Evolutionary conservation across 2,113 vertebrate species (phyloP), one percentile per base, ranked within the genome.

Genomic region (Mustela nigripes): DNA sequence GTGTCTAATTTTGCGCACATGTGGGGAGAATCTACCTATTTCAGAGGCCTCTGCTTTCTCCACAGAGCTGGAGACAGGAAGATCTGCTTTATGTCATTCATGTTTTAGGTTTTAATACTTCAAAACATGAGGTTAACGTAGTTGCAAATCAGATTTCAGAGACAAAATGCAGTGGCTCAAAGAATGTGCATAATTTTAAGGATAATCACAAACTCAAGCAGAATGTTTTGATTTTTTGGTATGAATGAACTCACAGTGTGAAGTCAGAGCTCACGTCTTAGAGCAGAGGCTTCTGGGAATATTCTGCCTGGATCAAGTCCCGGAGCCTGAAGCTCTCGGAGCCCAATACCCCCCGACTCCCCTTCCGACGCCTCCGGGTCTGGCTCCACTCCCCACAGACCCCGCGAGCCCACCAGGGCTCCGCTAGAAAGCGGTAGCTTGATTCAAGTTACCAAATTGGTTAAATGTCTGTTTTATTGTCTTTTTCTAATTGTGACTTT

Each of bases 331-430:
- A 93, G 94, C 63, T 74, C 85, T 96, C 88, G 93, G 82, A 97
- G 98, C 94, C 92, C 98, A 94, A 11, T 4, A 7, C 73, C 6
- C 1, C 21, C 73, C 6, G 11, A 26, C 98, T 98, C 98, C 98
- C 98, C 98, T 98, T 98, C 99, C 98, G 95, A 99, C 99, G 99
- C 99, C 98, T 99, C 99, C 99, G 98, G 99, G 99, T 84, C 95
- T 84, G 99, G 99, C 98, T 99, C 98, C 98, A 98, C 99, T 98
- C 21, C 99, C 98, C 99, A 99, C 99, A 99, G 99, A 98, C 99
- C 99, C 99, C 98, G 99, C 99, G 99, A 99, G 98, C 99, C 99
- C 97, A 99, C 99, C 98, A 98, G 99, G 99, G 99, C 99, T 99
- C 99, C 99, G 98, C 97, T 98, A 97, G 98, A 88, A 96, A 95